Evolutionary conservation across 2,113 vertebrate genomes (phyloP).

Genomic region (Podarcis cretensis): DNA sequence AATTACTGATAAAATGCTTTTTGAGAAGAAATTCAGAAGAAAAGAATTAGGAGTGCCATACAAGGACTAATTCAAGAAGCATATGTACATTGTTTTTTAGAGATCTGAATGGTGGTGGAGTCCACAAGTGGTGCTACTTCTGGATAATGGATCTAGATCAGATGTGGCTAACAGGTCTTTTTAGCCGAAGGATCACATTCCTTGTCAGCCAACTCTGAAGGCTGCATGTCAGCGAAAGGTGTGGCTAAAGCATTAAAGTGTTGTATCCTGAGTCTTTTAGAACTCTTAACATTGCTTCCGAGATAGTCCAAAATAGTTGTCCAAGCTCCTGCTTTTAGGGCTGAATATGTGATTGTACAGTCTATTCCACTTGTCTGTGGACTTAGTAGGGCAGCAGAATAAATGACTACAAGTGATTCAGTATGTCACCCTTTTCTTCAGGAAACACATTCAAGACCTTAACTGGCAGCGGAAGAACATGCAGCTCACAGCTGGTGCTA

Average conservation of each 20-base stretch:
- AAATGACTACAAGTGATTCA: not conserved
- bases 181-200: too few species aligned
- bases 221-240: too few species aligned
- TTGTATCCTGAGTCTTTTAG: not conserved
- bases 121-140: not conserved
- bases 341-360: not conserved
- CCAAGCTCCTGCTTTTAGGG: not conserved
- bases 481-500: slow-evolving; percentile 92
- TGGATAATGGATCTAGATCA: not conserved
- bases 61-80: not conserved
- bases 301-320: not conserved
- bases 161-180: not conserved
- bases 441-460: slow-evolving; percentile 96
- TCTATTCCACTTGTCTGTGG: not conserved
- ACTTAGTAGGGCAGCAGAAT: not conserved
- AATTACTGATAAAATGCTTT: not conserved
- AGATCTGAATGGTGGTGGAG: not conserved
- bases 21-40: not conserved
- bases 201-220: too few species aligned
- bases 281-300: not conserved
- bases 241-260: not conserved
- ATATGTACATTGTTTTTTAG: not conserved
- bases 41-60: not conserved
- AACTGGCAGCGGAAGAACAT: slow-evolving; percentile 99
- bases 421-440: slow-evolving; percentile 48